Evolutionary conservation across 2,113 vertebrate species (phyloP).

Genomic region (Todiramphus saurophagus): DNA sequence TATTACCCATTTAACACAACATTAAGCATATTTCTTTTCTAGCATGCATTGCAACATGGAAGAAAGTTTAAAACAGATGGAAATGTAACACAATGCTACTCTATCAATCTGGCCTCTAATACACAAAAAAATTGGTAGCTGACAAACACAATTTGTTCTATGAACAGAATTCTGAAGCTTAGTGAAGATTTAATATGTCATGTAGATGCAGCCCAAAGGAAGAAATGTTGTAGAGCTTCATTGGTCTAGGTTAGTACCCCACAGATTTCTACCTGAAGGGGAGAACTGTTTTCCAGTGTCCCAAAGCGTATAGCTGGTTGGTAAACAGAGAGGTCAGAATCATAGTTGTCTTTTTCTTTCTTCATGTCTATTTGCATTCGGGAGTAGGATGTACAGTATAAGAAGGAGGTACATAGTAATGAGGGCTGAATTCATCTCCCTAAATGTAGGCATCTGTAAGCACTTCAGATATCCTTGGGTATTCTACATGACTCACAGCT

Average conservation of each 20-base stretch:
- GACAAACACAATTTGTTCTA: not conserved
- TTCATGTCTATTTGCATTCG: not conserved
- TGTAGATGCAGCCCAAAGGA: not conserved
- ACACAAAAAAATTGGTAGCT: not conserved
- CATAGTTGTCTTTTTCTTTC: not conserved
- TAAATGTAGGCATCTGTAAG: not conserved
- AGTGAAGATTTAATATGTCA: not conserved
- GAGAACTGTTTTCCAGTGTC: not conserved
- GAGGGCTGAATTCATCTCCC: not conserved
- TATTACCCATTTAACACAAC: not conserved
- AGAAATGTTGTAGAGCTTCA: not conserved
- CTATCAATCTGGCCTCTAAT: not conserved
- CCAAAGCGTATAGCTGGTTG: not conserved
- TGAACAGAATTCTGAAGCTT: not conserved
- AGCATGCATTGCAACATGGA: not conserved
- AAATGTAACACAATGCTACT: not conserved
- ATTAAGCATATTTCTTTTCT: not conserved
- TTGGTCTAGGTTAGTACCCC: not conserved
- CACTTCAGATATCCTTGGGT: not conserved
- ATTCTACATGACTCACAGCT: not conserved
- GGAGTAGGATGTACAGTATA: not conserved
- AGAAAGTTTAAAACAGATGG: not conserved
- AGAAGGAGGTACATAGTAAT: not conserved
- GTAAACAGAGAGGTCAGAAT: not conserved
- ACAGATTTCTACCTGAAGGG: not conserved